Percentiles rank a stretch among this genome's conserved stretches.
Conservation (phyloP, 2,888 invertebrate genomes). For the Lycia hirtaria region DNA sequence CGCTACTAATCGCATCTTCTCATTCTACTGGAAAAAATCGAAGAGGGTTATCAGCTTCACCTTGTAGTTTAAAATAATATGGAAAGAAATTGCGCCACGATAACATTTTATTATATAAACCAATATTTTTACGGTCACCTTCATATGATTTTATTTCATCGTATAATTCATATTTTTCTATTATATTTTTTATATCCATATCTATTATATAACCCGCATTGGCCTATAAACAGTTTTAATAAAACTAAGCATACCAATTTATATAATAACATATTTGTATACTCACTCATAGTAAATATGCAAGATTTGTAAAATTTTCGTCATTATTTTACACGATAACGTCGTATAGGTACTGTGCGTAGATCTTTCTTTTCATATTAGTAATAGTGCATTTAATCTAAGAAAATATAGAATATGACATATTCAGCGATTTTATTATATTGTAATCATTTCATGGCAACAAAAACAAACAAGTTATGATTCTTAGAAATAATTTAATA, state of each 20-base stretch:
- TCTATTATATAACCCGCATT: constrained; percentile 14
- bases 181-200: constrained; percentile 7
- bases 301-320: background rate
- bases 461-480: no score
- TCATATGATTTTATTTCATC: constrained; percentile 14
- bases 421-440: no score
- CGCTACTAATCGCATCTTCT: constrained; percentile 16
- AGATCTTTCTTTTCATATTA: no score
- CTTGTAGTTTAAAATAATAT: constrained; percentile 21
- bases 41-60: constrained; percentile 26
- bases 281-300: background rate
- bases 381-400: no score
- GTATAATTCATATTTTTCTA: constrained; percentile 18
- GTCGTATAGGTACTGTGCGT: background rate
- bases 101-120: constrained; percentile 26
- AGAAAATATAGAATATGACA: no score
- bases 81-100: constrained; percentile 21
- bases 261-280: background rate
- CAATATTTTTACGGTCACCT: constrained; percentile 15
- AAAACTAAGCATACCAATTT: background rate
- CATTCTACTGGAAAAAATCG: constrained; percentile 19
- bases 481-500: no score
- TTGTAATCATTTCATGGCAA: no score
- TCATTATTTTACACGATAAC: background rate
- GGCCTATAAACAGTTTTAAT: constrained; percentile 7